Conservation (phyloP, 2,113 vertebrate species). For the Cebidichthys violaceus region DNA sequence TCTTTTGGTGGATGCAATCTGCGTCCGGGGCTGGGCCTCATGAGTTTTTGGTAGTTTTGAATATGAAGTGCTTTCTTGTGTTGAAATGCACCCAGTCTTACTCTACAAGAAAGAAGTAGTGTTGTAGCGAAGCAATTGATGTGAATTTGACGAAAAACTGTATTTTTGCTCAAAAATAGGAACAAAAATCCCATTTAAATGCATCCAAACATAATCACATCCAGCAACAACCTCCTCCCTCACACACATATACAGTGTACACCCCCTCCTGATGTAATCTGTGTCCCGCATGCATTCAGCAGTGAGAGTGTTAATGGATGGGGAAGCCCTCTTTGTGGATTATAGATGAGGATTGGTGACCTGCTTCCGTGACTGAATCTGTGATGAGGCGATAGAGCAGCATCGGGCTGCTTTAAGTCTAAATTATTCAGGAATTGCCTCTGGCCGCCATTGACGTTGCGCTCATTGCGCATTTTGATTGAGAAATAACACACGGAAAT, state of each 20-base stretch:
- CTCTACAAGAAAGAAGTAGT: not conserved
- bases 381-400: conserved; percentile 56
- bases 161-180: not conserved
- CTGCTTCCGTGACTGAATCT: conserved; percentile 65
- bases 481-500: conserved; percentile 30
- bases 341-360: conserved; percentile 62
- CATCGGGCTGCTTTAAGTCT: conserved; percentile 43
- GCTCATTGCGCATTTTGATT: conserved; percentile 44
- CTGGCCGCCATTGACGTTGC: conserved; percentile 1
- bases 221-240: conserved; percentile 7
- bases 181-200: not conserved
- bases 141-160: not conserved
- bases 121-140: not conserved
- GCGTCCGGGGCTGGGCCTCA: not conserved
- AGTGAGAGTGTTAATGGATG: conserved; percentile 56
- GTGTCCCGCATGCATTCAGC: not conserved
- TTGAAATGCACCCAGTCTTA: conserved; percentile 11
- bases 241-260: conserved; percentile 13
- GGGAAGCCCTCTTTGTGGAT: conserved; percentile 51
- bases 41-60: conserved; percentile 1
- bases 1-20: conserved; percentile 7
- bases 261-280: conserved; percentile 8
- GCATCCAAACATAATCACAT: not conserved
- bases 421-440: conserved; percentile 65
- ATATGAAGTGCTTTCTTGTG: not conserved